Evolutionary conservation across 2,797 vertebrate species (phyloP), one percentile per base, ranked within the genome.

Genomic region (Cyprinella venusta): DNA sequence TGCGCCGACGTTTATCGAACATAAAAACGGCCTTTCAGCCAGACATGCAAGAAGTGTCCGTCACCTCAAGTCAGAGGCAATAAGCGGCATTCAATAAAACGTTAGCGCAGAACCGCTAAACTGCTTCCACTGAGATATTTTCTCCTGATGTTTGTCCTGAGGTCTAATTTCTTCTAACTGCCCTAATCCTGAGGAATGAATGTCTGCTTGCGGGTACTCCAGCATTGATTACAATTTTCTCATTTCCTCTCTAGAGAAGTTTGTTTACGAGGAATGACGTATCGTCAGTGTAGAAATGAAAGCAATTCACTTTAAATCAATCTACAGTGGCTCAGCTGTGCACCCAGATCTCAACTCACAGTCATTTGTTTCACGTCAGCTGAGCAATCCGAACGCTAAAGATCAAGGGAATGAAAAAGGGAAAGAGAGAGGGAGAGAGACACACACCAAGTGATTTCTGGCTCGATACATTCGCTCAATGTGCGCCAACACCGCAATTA

Each of bases 381-480:
- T 16, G 1, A 36, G n/a, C 38, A 38, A 63, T 83, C 61, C 12
- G 0, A 82, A 56, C 2, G 6, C 40, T 68, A 59, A 76, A 63
- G 70, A 84, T 30, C 33, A 15, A 52, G 71, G 72, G 59, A 30
- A 68, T 40, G 74, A 76, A 36, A 67, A 42, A 83, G 7, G 16
- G 42, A 61, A 86, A 69, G 26, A 71, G 40, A 61, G 81, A 87
- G 88, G 63, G 30, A 84, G 24, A 15, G 64, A 52, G 87, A 89
- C 85, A 91, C 90, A 90, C 87, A 88, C 86, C 86, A 86, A 65
- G 59, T 18, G 72, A 88, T 89, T 92, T 91, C 89, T 89, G 88
- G 84, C 88, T 89, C 89, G 90, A 81, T 78, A 86, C 88, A 74
- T 74, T 33, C 71, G 88, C 85, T 90, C 88, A 91, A 92, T 87